Evolutionary conservation across 2,113 vertebrate species (phyloP), one percentile per base, ranked within the genome.

Genomic region (Austrofundulus limnaeus): DNA sequence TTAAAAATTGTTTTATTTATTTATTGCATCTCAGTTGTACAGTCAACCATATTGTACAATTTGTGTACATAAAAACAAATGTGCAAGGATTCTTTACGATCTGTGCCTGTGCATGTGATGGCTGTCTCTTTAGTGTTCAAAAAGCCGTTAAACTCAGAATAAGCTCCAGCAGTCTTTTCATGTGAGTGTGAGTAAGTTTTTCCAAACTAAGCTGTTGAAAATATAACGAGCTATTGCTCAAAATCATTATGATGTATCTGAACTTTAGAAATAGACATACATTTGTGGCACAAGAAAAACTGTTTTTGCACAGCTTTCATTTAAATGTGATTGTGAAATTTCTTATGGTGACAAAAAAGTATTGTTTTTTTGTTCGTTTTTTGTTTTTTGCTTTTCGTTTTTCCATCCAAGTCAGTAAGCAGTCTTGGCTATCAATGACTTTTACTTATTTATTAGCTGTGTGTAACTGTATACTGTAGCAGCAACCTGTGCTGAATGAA

Each of bases 401-500:
- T n/a, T 39, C 19, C 24, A 53, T 77, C 34, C 14, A 28, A 67
- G 56, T 71, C 49, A 19, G 55, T 61, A 51, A 66, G 65, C 61
- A 71, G 59, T 23, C 59, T 28, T 28, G 31, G 58, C 69, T 82
- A 68, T 78, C 39, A 17, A 19, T 3, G 19, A 73, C 41, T 61
- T 61, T 72, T 64, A 82, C 45, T 75, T 79, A 75, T 86, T 87
- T 38, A 83, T 86, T 77, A 85, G 61, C 65, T 81, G 56, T 28
- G 53, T 87, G 81, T 75, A 75, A 75, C 61, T 80, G 68, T 79
- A 72, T 79, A 78, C 81, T 70, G 54, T 68, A 69, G 65, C 70
- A 61, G 72, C 42, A 24, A 56, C 57, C 55, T 48, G 59, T 63
- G 61, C 66, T 80, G 52, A 56, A 60, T 56, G 56, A 39, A 78